These are phyloP conservation scores for Apus apus DNA, from an alignment of 2,113 vertebrate species.

Conservation along the genomic window DNA sequence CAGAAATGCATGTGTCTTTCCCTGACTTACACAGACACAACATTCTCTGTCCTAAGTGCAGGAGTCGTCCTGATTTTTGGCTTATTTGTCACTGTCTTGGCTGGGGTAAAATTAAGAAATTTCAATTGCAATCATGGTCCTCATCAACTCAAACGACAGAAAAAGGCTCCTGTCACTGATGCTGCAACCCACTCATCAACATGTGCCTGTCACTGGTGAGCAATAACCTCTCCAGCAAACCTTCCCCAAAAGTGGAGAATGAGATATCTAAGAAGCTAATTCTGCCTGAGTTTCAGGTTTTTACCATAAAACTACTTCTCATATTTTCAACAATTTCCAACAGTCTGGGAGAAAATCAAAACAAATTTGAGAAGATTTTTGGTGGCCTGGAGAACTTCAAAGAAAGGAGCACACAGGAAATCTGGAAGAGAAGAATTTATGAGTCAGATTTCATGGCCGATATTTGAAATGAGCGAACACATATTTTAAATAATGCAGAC, in stretches of 20 bases:
- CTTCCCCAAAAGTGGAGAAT: background rate
- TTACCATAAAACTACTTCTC: background rate
- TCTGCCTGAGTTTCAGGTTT: background rate
- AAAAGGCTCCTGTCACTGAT: background rate
- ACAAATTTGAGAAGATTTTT: background rate
- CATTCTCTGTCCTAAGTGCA: background rate
- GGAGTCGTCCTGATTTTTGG: background rate
- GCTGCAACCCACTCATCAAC: background rate
- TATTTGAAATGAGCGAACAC: background rate
- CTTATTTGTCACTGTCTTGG: background rate
- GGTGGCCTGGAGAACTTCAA: slow-evolving; percentile 14
- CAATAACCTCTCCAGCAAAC: background rate
- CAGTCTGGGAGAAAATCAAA: background rate
- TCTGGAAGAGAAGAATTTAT: background rate
- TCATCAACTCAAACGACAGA: background rate
- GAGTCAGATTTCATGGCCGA: background rate
- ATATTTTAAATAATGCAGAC: slow-evolving; percentile 22
- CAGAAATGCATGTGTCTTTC: background rate
- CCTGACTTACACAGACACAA: background rate
- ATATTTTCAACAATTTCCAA: background rate
- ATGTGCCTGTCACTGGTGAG: background rate
- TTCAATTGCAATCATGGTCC: background rate
- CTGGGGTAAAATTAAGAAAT: background rate
- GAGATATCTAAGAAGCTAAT: background rate
- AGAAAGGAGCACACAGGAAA: background rate